Evolutionary conservation across 2,888 invertebrate species (phyloP).

Genomic region (Eilema caniola): DNA sequence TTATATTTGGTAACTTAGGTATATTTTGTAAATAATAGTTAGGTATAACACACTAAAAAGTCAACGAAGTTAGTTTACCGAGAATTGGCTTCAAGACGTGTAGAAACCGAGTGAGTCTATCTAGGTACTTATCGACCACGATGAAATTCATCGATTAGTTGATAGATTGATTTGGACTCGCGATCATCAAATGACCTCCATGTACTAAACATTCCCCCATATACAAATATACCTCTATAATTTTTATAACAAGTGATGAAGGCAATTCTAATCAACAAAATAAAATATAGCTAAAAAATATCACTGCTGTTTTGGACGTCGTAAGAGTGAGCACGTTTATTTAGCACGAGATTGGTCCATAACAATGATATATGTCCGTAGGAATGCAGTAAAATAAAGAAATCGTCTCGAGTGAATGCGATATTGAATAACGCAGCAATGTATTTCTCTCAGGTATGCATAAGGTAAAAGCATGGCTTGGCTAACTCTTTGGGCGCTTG

Average conservation of each 20-base stretch:
- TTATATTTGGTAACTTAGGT: neutral
- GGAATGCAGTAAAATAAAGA: constrained; percentile 88
- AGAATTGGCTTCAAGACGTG: neutral
- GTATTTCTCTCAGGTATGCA: constrained; percentile 90
- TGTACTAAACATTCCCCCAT: neutral
- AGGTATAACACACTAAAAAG: neutral
- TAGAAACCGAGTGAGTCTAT: neutral
- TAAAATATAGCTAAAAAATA: no score
- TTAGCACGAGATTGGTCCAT: constrained; percentile 52
- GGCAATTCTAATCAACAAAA: neutral
- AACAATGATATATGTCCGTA: constrained; percentile 77
- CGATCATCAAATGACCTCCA: neutral
- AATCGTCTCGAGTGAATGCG: constrained; percentile 88
- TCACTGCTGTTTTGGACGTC: neutral
- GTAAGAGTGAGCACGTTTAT: constrained; percentile 5
- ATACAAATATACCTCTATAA: neutral
- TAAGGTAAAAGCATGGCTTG: constrained; percentile 54
- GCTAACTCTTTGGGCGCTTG: constrained; percentile 51
- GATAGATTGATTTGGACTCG: neutral
- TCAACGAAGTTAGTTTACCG: neutral
- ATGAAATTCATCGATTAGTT: neutral
- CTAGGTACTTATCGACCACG: neutral
- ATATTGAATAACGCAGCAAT: constrained; percentile 88
- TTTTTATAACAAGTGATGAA: neutral
- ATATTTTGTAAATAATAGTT: neutral